Percentiles rank a stretch among this genome's conserved stretches.
Conservation (phyloP, 2,888 invertebrate species). For the Callyntrura sp. region DNA sequence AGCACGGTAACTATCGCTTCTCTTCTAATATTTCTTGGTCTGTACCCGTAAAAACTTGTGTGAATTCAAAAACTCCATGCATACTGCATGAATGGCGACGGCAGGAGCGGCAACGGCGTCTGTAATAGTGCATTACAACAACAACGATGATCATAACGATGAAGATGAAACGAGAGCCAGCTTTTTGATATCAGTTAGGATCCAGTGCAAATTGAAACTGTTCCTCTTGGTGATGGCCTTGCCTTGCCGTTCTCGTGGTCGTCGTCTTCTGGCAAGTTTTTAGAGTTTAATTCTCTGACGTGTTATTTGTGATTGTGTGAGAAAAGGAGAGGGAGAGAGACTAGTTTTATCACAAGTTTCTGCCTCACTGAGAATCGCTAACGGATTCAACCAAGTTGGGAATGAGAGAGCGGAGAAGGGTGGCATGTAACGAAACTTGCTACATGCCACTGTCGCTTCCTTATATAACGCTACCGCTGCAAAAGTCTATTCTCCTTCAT, state of each 20-base stretch:
- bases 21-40: background rate
- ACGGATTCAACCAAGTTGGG: constrained; percentile 83
- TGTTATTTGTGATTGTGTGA: constrained; percentile 84
- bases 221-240: constrained; percentile 39
- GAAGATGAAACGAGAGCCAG: constrained; percentile 55
- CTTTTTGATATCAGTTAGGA: constrained; percentile 73
- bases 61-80: no score
- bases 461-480: constrained; percentile 14
- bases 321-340: constrained; percentile 60
- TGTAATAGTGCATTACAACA: background rate
- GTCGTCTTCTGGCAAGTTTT: constrained; percentile 82
- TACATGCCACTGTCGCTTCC: background rate
- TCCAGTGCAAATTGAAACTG: constrained; percentile 83
- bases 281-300: constrained; percentile 84
- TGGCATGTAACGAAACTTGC: constrained; percentile 41
- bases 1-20: background rate
- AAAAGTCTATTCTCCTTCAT: background rate
- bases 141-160: constrained; percentile 13
- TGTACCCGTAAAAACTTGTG: background rate
- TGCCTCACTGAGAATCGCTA: constrained; percentile 84
- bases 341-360: constrained; percentile 84
- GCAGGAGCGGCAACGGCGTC: background rate
- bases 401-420: constrained; percentile 48
- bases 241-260: constrained; percentile 23
- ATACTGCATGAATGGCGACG: background rate